Conservation (phyloP, 2,797 vertebrate species). For the Fundulus diaphanus region DNA sequence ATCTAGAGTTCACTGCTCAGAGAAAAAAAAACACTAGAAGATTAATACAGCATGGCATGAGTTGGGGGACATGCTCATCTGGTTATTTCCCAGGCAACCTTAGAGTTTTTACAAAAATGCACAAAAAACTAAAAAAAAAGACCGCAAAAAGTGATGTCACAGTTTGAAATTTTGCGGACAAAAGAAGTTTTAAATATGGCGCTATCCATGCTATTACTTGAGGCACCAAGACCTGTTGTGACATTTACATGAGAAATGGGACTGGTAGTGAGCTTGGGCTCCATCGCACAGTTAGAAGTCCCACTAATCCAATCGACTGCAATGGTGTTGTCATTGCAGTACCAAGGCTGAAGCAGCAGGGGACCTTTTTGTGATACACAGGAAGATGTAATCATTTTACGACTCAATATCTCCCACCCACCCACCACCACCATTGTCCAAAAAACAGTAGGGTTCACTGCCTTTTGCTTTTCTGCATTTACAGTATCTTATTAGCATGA, state of each 20-base stretch:
- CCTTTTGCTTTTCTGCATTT: slow-evolving; percentile 85
- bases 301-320: slow-evolving; percentile 93
- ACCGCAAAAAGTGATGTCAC: slow-evolving; percentile 68
- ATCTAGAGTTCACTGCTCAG: slow-evolving; percentile 70
- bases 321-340: slow-evolving; percentile 80
- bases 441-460: slow-evolving; percentile 75
- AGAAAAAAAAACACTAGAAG: slow-evolving; percentile 59
- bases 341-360: slow-evolving; percentile 88
- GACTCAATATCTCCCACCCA: slow-evolving; percentile 77
- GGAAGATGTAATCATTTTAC: slow-evolving; percentile 86
- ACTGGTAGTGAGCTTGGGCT: slow-evolving; percentile 82
- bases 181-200: slow-evolving; percentile 83
- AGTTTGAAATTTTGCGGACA: slow-evolving; percentile 88
- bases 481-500: slow-evolving; percentile 84
- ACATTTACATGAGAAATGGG: slow-evolving; percentile 93
- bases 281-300: slow-evolving; percentile 84
- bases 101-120: slow-evolving; percentile 58
- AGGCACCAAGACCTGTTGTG: slow-evolving; percentile 84
- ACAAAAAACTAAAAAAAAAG: slow-evolving; percentile 50
- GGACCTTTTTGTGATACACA: slow-evolving; percentile 86
- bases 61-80: slow-evolving; percentile 63
- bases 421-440: background rate
- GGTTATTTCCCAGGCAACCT: slow-evolving; percentile 71
- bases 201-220: slow-evolving; percentile 87
- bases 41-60: slow-evolving; percentile 69